Evolutionary conservation across 2,888 invertebrate genomes (phyloP).

Genomic region (Drosophila cyrtoloma): DNA sequence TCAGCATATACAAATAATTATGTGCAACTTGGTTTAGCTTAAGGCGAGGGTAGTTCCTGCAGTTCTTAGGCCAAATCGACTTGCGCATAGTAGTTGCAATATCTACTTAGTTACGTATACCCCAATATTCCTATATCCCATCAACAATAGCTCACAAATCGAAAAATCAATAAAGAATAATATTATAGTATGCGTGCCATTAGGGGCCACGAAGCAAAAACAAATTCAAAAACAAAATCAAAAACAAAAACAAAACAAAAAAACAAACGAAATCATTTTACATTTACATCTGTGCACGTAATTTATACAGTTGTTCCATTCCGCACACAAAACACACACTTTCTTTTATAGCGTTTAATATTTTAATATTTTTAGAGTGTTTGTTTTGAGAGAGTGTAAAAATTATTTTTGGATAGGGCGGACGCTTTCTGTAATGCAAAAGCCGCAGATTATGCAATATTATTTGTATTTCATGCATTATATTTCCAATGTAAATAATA

Average conservation of each 20-base stretch:
- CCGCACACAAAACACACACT: constrained; percentile 32
- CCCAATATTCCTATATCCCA: not conserved
- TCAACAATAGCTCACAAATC: constrained; percentile 40
- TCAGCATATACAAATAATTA: constrained; percentile 62
- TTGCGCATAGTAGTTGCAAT: constrained; percentile 73
- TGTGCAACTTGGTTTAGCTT: constrained; percentile 83
- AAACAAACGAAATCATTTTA: constrained; percentile 26
- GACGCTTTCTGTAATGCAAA: constrained; percentile 37
- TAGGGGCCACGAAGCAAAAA: constrained; percentile 65
- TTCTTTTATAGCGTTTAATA: constrained; percentile 46
- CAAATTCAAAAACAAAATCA: constrained; percentile 11
- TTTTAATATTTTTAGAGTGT: constrained; percentile 54
- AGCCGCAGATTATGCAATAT: constrained; percentile 72
- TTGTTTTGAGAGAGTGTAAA: constrained; percentile 71
- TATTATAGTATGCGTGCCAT: constrained; percentile 77
- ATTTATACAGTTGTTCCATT: constrained; percentile 26
- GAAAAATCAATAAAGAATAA: constrained; percentile 35
- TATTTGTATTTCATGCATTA: constrained; percentile 80
- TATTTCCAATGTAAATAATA: constrained; percentile 80
- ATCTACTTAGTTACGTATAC: constrained; percentile 64
- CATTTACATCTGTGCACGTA: constrained; percentile 31
- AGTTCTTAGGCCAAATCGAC: constrained; percentile 78
- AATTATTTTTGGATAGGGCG: constrained; percentile 34
- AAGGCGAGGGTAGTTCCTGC: constrained; percentile 22
- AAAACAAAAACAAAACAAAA: constrained; percentile 9